Percentiles rank a stretch among this genome's conserved stretches.
Evolutionary conservation across 1,140 invertebrate species (phyloP).

Genomic region (Ceratitis capitata): DNA sequence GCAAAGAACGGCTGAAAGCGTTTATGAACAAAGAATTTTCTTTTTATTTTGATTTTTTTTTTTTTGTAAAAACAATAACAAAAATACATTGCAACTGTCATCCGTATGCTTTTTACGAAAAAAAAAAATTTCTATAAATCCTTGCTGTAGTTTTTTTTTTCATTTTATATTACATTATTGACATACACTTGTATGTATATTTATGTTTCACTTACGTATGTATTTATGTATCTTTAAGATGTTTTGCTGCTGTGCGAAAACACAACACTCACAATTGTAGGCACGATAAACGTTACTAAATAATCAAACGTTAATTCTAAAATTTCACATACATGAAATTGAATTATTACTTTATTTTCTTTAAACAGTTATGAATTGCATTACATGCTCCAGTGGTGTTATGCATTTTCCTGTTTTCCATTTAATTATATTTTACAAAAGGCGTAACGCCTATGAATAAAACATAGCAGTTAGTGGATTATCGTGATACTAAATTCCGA

Average conservation of each 20-base stretch:
- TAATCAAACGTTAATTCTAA: neutral
- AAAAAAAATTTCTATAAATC: neutral
- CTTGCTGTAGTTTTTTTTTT: neutral
- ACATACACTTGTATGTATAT: neutral
- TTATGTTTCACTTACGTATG: too few relatives aligned
- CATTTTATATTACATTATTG: neutral
- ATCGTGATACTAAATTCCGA: too few relatives aligned
- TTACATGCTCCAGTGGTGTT: constrained; percentile 1
- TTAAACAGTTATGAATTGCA: too few relatives aligned
- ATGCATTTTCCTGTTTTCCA: constrained; percentile 2
- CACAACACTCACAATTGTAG: neutral
- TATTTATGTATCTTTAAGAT: too few relatives aligned
- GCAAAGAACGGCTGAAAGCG: too few relatives aligned
- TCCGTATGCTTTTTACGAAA: too few relatives aligned
- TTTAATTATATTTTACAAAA: too few relatives aligned
- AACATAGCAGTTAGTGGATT: too few relatives aligned
- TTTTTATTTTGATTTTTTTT: neutral
- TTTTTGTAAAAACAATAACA: neutral
- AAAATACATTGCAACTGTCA: too few relatives aligned
- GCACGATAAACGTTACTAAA: neutral
- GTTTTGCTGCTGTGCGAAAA: neutral
- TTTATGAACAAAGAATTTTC: neutral
- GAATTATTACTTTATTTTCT: too few relatives aligned
- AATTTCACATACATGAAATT: neutral
- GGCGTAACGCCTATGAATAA: too few relatives aligned